Conservation (phyloP, 2,888 invertebrate genomes). For the Andrena bucephala region DNA sequence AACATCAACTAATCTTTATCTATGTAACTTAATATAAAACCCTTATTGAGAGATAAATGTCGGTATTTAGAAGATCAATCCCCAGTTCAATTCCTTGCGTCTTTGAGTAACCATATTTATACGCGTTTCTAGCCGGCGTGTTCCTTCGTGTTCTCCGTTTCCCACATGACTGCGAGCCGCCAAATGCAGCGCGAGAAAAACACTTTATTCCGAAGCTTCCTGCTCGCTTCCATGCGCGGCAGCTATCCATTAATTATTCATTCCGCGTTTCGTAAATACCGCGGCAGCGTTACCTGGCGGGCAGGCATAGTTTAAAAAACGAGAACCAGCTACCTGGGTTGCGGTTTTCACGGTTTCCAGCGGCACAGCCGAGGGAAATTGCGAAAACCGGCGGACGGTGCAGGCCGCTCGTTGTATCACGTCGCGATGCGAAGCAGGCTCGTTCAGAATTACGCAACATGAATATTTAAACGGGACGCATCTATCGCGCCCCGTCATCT, state of each 20-base stretch:
- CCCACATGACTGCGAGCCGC: neutral
- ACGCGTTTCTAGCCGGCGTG: neutral
- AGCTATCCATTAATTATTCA: conserved; percentile 71
- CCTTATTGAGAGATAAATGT: too few relatives aligned
- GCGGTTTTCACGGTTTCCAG: conserved; percentile 60
- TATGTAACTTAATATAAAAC: too few relatives aligned
- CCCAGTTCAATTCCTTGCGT: neutral
- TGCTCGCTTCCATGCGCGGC: conserved; percentile 33
- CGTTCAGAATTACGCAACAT: conserved; percentile 55
- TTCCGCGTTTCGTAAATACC: conserved; percentile 65
- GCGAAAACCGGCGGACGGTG: conserved; percentile 37
- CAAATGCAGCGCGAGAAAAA: conserved; percentile 37
- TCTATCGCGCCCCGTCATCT: conserved; percentile 63
- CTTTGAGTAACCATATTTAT: neutral
- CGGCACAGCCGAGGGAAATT: conserved; percentile 43
- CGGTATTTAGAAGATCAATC: too few relatives aligned
- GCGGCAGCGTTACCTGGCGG: conserved; percentile 37
- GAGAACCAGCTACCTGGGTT: conserved; percentile 1
- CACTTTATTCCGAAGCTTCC: conserved; percentile 41
- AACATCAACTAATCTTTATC: too few relatives aligned
- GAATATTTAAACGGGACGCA: conserved; percentile 62
- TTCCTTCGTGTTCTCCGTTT: neutral
- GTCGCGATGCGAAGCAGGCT: conserved; percentile 26
- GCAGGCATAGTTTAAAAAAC: conserved; percentile 59
- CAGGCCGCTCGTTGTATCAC: conserved; percentile 10